Conservation (phyloP, 1,140 invertebrate genomes). For the Homarus americanus region DNA sequence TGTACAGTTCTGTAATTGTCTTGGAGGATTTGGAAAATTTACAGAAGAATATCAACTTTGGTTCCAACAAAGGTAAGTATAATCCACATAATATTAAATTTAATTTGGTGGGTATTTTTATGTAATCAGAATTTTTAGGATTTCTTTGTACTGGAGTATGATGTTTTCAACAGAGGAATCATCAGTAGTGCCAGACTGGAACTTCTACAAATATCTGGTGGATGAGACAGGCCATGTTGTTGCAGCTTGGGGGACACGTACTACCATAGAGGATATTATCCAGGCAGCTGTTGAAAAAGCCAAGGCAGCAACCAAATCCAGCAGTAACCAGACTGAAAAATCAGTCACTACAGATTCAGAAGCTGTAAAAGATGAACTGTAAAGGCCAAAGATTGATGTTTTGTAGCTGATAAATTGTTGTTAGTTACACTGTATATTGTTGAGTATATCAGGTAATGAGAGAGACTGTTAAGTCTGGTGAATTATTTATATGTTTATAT, state of each 20-base stretch:
- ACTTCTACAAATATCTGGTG: conserved; percentile 82
- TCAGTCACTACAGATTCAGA: neutral
- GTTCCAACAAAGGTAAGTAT: no score
- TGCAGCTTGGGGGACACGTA: conserved; percentile 79
- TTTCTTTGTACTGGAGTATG: neutral
- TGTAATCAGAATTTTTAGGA: no score
- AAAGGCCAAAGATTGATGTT: neutral
- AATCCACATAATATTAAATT: no score
- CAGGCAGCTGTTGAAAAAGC: conserved; percentile 76
- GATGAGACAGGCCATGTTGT: conserved; percentile 79
- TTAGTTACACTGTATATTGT: no score
- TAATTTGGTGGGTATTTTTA: no score
- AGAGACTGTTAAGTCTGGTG: no score
- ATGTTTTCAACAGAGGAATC: conserved; percentile 76
- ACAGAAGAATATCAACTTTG: no score
- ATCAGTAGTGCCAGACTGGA: conserved; percentile 79
- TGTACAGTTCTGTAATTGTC: no score
- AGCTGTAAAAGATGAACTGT: conserved; percentile 35
- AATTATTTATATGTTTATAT: no score
- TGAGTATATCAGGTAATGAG: no score
- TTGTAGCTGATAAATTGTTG: no score
- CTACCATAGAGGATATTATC: conserved; percentile 77
- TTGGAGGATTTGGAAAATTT: no score
- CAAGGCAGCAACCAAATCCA: conserved; percentile 22
- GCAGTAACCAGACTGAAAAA: neutral